Percentiles rank a stretch among this genome's conserved stretches.
Conservation (phyloP, 2,888 invertebrate species). For the Tetranychus piercei region DNA sequence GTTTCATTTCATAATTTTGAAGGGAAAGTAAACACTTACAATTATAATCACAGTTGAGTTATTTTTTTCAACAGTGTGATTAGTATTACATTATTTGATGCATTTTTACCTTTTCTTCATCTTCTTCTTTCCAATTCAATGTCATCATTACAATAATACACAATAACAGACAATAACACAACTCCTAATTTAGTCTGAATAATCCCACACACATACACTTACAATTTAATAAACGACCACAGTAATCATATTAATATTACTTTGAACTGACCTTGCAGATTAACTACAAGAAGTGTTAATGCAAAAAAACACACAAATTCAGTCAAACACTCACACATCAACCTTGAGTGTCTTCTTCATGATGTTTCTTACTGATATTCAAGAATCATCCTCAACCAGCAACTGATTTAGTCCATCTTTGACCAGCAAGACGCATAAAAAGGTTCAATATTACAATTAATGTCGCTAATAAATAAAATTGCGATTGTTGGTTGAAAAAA, state of each 20-base stretch:
- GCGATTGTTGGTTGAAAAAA: no score
- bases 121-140: no score
- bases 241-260: neutral
- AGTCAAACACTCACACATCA: neutral
- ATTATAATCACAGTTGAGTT: neutral
- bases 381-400: neutral
- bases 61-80: no score
- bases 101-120: no score
- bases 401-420: neutral
- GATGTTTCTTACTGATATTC: neutral
- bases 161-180: neutral
- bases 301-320: neutral
- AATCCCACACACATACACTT: neutral
- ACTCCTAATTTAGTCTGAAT: neutral
- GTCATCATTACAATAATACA: no score
- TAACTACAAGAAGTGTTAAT: neutral
- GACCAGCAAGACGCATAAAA: neutral
- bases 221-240: neutral
- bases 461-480: no score
- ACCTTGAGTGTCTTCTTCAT: neutral
- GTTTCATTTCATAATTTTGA: no score
- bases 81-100: no score
- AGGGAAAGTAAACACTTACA: neutral
- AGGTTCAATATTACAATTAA: no score
- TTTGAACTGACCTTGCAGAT: neutral